Conservation (phyloP, 2,888 invertebrate species). For the Epirrita christyi region DNA sequence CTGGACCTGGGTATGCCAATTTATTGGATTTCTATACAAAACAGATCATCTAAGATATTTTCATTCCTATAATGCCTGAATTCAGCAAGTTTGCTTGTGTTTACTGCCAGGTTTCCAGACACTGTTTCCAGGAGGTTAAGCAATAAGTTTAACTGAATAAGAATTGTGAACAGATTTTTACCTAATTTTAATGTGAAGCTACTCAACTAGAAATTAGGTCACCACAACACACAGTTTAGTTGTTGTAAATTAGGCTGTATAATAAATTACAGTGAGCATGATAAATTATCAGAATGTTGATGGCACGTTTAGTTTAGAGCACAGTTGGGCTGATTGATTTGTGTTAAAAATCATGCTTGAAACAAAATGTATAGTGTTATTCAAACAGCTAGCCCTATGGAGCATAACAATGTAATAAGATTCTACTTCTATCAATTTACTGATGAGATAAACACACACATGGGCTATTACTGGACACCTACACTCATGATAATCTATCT, state of each 20-base stretch:
- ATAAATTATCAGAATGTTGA: slow-evolving; percentile 1
- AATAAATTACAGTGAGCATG: slow-evolving; percentile 14
- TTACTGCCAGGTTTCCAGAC: no score
- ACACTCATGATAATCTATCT: slow-evolving; percentile 44
- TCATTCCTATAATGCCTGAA: no score
- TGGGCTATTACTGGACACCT: slow-evolving; percentile 33
- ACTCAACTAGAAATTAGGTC: slow-evolving; percentile 36
- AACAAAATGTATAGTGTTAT: neutral
- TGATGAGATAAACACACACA: slow-evolving; percentile 23
- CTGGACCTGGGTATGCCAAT: no score
- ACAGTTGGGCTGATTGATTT: neutral
- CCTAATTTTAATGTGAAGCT: neutral
- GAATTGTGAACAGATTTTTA: neutral
- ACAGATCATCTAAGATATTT: no score
- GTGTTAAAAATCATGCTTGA: slow-evolving; percentile 2
- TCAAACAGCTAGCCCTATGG: slow-evolving; percentile 18
- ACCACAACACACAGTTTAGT: slow-evolving; percentile 24
- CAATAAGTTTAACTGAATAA: no score
- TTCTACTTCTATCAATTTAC: slow-evolving; percentile 24
- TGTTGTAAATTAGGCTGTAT: slow-evolving; percentile 22
- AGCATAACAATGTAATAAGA: slow-evolving; percentile 6
- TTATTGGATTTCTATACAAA: no score
- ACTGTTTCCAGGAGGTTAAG: no score
- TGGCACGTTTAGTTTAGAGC: neutral
- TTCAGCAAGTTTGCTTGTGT: no score